phyloP scores from a whole-genome alignment of 2,888 invertebrate genomes.

The Ophonus ardosiacus region DNA sequence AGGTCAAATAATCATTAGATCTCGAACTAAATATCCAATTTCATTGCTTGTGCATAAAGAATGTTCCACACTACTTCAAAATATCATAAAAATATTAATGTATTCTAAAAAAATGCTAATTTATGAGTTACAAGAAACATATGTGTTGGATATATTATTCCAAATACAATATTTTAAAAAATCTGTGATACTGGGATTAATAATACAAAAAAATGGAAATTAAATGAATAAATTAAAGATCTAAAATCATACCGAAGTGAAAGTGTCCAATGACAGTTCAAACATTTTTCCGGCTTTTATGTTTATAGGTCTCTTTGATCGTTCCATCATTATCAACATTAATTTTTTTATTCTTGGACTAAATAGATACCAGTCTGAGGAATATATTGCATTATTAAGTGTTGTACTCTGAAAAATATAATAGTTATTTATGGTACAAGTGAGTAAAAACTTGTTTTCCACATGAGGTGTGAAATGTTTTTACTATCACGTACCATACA shows the following conservation, averaged over 20 bases:
- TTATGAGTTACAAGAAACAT: neutral
- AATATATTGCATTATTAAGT: conserved; percentile 74
- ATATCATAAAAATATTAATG: neutral
- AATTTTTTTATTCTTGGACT: conserved; percentile 73
- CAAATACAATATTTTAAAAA: neutral
- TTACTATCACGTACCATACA: too few species aligned
- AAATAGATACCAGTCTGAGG: conserved; percentile 73
- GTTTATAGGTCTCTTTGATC: conserved; percentile 76
- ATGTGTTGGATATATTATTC: neutral
- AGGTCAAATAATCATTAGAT: too few species aligned
- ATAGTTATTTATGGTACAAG: too few species aligned
- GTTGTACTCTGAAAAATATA: conserved; percentile 73
- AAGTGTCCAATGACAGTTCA: conserved; percentile 77
- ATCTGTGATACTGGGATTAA: neutral
- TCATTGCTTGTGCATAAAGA: too few species aligned
- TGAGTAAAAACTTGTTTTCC: neutral
- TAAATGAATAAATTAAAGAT: neutral
- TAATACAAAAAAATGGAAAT: conserved; percentile 12
- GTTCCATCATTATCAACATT: conserved; percentile 75
- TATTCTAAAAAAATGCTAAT: neutral
- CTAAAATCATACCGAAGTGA: conserved; percentile 74
- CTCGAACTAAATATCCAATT: too few species aligned
- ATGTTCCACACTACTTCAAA: too few species aligned
- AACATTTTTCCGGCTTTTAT: conserved; percentile 76
- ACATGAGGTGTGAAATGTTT: too few species aligned